Percentiles rank a stretch among this genome's conserved stretches.
Conservation (phyloP, 2,888 invertebrate genomes). For the Esperia sulphurella region DNA sequence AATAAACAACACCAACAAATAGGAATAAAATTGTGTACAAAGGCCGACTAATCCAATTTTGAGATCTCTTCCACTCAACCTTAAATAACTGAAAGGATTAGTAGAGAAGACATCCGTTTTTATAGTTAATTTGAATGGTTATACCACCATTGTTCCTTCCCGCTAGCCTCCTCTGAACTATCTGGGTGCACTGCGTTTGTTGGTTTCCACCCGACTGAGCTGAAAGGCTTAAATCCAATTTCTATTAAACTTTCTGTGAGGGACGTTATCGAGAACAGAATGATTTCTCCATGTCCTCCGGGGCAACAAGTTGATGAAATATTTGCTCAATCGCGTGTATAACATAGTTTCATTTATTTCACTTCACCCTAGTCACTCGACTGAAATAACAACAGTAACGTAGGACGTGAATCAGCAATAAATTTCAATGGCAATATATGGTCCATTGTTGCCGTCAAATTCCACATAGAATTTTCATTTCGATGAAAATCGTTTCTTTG, state of each 20-base stretch:
- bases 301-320: conserved; percentile 75
- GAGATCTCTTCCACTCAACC: no score
- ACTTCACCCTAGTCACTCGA: conserved; percentile 66
- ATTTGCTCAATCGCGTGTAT: conserved; percentile 73
- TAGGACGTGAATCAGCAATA: conserved; percentile 67
- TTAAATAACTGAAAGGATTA: no score
- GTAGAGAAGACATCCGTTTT: no score
- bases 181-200: no score
- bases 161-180: no score
- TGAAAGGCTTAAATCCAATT: conserved; percentile 27
- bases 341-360: conserved; percentile 76
- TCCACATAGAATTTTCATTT: conserved; percentile 24
- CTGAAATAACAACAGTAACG: conserved; percentile 67
- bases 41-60: no score
- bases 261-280: conserved; percentile 46
- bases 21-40: no score
- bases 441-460: conserved; percentile 35
- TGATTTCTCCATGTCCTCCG: conserved; percentile 56
- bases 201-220: conserved; percentile 13
- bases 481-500: conserved; percentile 9
- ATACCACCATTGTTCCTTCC: no score
- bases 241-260: conserved; percentile 39
- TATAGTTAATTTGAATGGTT: no score
- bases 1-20: no score
- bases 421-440: conserved; percentile 53